These are phyloP conservation scores for Gastracanthus pulcherrimus DNA, from an alignment of 2,888 invertebrate species.

Conservation along the genomic window DNA sequence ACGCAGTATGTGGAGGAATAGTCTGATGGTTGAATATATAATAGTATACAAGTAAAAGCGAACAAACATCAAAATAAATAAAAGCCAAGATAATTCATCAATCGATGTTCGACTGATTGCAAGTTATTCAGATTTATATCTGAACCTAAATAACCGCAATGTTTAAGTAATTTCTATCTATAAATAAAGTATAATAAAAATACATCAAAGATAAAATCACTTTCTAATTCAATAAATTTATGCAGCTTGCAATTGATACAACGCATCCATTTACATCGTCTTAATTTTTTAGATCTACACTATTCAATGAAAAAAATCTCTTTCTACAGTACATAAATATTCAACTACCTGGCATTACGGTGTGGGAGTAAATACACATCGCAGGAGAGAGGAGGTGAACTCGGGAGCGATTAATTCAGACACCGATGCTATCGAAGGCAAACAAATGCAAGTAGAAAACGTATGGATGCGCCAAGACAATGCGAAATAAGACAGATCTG, in stretches of 20 bases:
- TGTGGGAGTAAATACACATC: neutral
- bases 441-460: constrained; percentile 33
- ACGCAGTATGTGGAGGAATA: no score
- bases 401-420: constrained; percentile 42
- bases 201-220: neutral
- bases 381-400: neutral
- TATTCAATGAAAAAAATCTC: neutral
- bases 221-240: neutral
- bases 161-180: no score
- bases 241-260: neutral
- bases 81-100: no score
- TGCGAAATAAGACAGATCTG: constrained; percentile 31
- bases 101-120: no score
- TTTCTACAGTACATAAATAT: constrained; percentile 13
- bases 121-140: no score
- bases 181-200: neutral
- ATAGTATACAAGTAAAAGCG: no score
- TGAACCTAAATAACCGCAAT: no score
- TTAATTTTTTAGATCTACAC: neutral
- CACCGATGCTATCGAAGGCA: constrained; percentile 21
- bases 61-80: no score
- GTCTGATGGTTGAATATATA: no score
- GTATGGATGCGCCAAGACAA: constrained; percentile 41
- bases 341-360: neutral
- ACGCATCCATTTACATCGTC: neutral